Percentiles rank a stretch among this genome's conserved stretches.
Evolutionary conservation across 2,797 vertebrate genomes (phyloP).

Genomic region (Coregonus sp.): DNA sequence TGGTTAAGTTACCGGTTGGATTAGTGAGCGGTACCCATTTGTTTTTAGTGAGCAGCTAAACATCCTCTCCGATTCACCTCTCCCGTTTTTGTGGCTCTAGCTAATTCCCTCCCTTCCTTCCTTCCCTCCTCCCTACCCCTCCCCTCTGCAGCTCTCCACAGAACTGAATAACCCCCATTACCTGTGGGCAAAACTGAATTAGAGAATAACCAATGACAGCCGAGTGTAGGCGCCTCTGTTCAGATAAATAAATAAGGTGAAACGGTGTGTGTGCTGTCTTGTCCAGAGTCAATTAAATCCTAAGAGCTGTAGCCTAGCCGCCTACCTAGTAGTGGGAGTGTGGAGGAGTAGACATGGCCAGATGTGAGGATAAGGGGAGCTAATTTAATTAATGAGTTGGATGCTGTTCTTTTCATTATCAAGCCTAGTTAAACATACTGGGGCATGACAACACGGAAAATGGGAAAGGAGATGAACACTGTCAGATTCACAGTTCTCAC

Average conservation of each 20-base stretch:
- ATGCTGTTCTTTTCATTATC: conserved; percentile 74
- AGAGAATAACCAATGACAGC: conserved; percentile 54
- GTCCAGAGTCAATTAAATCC: conserved; percentile 2
- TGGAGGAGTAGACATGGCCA: conserved; percentile 58
- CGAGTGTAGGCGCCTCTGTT: conserved; percentile 44
- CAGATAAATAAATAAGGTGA: conserved; percentile 50
- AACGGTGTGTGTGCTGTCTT: conserved; percentile 30
- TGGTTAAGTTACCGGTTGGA: too few species aligned
- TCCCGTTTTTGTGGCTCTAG: conserved; percentile 2
- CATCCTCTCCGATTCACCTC: not conserved
- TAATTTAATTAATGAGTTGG: conserved; percentile 78
- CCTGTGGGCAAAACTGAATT: conserved; percentile 50
- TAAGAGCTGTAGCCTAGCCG: conserved; percentile 28
- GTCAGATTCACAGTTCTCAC: conserved; percentile 63
- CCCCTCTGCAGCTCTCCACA: not conserved
- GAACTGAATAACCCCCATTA: conserved; percentile 39
- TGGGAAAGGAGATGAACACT: conserved; percentile 67
- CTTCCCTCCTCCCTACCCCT: conserved; percentile 2
- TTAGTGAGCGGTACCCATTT: too few species aligned
- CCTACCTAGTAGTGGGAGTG: conserved; percentile 39
- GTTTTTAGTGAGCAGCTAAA: conserved; percentile 26
- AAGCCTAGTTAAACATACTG: conserved; percentile 70
- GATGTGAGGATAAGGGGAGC: conserved; percentile 71
- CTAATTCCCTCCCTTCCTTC: not conserved
- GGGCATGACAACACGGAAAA: conserved; percentile 65